Evolutionary conservation across 2,888 invertebrate species (phyloP).

Genomic region (Chrysolina americana): DNA sequence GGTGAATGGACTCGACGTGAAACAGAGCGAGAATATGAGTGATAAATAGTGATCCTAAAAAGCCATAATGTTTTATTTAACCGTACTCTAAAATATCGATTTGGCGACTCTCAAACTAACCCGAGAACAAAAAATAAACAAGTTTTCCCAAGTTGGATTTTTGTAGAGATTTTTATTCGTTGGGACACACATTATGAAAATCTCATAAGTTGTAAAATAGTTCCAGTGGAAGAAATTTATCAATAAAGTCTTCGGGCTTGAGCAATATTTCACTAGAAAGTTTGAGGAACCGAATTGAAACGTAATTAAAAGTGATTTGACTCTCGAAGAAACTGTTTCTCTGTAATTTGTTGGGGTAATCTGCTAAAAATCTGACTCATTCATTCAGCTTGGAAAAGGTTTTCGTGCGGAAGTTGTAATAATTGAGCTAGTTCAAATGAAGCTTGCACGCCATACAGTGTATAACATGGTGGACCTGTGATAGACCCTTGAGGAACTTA

Average conservation of each 20-base stretch:
- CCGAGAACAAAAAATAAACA: not conserved
- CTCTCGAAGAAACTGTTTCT: not conserved
- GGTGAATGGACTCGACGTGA: conserved; percentile 95
- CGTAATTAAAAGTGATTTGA: not conserved
- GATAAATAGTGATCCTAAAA: conserved; percentile 61
- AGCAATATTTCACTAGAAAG: too few relatives aligned
- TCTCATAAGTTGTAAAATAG: too few relatives aligned
- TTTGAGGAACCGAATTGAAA: too few relatives aligned
- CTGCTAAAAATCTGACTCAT: not conserved
- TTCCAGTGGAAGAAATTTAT: too few relatives aligned
- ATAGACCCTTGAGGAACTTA: conserved; percentile 49
- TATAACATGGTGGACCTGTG: conserved; percentile 49
- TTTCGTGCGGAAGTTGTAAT: not conserved
- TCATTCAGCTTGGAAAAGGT: not conserved
- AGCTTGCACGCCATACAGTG: conserved; percentile 20
- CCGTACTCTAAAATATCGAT: conserved; percentile 47
- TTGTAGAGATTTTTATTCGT: not conserved
- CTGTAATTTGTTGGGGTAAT: not conserved
- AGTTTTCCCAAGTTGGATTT: not conserved
- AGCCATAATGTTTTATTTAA: conserved; percentile 45
- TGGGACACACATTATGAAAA: not conserved
- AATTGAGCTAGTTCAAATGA: not conserved
- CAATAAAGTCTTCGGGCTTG: too few relatives aligned
- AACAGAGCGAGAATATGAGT: conserved; percentile 71
- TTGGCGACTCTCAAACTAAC: conserved; percentile 8